Percentiles rank a stretch among this genome's conserved stretches.
Conservation (phyloP, 2,797 vertebrate species). For the Sus cebifrons region DNA sequence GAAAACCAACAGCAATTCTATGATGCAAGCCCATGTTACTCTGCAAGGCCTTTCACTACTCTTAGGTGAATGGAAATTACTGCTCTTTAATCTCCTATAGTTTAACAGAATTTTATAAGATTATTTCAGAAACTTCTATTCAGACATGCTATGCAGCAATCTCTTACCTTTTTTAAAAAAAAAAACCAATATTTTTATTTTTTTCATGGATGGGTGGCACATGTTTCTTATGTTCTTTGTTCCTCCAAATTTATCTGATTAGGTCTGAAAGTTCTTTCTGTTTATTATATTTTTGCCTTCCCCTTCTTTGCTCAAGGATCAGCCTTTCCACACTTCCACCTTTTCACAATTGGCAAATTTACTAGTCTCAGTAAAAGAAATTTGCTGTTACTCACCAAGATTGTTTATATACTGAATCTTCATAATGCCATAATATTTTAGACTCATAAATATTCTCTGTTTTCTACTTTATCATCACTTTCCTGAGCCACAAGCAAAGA, state of each 20-base stretch:
- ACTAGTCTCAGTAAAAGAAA: background rate
- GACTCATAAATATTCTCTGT: background rate
- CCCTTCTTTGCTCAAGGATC: background rate
- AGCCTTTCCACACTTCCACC: background rate
- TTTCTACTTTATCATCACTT: conserved; percentile 46
- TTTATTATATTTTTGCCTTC: conserved; percentile 15
- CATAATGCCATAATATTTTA: background rate
- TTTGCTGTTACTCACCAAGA: background rate
- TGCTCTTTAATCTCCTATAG: background rate
- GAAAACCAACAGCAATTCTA: background rate
- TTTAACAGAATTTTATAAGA: background rate
- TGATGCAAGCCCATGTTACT: background rate
- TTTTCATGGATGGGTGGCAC: background rate
- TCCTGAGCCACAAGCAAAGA: background rate
- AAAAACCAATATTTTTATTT: background rate
- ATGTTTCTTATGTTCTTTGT: background rate
- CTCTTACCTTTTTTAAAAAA: background rate
- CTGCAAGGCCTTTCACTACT: background rate
- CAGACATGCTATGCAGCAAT: background rate
- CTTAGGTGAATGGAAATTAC: background rate
- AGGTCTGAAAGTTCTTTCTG: background rate
- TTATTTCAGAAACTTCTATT: background rate
- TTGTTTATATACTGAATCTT: background rate
- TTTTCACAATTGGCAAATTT: background rate
- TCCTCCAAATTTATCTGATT: background rate